These are phyloP conservation scores for Copidosoma floridanum DNA, from an alignment of 1,140 invertebrate genomes.

Conservation along the genomic window DNA sequence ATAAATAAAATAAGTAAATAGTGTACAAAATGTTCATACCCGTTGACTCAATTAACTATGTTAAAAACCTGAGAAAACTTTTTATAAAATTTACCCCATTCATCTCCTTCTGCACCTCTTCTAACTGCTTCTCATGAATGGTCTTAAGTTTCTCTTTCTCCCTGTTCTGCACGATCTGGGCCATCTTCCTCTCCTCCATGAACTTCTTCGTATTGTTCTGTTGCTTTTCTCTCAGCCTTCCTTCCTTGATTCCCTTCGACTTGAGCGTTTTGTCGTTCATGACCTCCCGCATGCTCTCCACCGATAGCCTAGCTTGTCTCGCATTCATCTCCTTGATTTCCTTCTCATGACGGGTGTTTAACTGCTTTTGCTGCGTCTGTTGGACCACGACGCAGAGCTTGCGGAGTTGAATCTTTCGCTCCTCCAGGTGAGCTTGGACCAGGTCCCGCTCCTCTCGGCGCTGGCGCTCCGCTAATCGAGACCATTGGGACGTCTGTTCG, in stretches of 20 bases:
- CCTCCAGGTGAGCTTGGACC: slow-evolving; percentile 77
- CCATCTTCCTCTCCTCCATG: slow-evolving; percentile 91
- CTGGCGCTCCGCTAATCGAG: slow-evolving; percentile 83
- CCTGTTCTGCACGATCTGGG: slow-evolving; percentile 85
- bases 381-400: slow-evolving; percentile 87
- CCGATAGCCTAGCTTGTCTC: slow-evolving; percentile 91
- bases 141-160: slow-evolving; percentile 93
- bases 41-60: too few relatives aligned
- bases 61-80: too few relatives aligned
- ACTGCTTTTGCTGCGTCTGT: slow-evolving; percentile 82
- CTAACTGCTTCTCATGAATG: slow-evolving; percentile 88
- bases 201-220: slow-evolving; percentile 99
- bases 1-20: too few relatives aligned
- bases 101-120: slow-evolving; percentile 87
- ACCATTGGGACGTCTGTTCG: slow-evolving; percentile 93
- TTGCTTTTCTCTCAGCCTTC: slow-evolving; percentile 90
- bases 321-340: slow-evolving; percentile 97
- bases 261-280: slow-evolving; percentile 94
- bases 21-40: too few relatives aligned
- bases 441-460: slow-evolving; percentile 89
- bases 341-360: slow-evolving; percentile 85
- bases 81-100: slow-evolving; percentile 85
- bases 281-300: slow-evolving; percentile 95
- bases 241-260: slow-evolving; percentile 95
- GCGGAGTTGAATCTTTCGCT: slow-evolving; percentile 81